Evolutionary conservation across 2,888 invertebrate genomes (phyloP), one percentile per base, ranked within the genome.

Genomic region (Xestobium rufovillosum): DNA sequence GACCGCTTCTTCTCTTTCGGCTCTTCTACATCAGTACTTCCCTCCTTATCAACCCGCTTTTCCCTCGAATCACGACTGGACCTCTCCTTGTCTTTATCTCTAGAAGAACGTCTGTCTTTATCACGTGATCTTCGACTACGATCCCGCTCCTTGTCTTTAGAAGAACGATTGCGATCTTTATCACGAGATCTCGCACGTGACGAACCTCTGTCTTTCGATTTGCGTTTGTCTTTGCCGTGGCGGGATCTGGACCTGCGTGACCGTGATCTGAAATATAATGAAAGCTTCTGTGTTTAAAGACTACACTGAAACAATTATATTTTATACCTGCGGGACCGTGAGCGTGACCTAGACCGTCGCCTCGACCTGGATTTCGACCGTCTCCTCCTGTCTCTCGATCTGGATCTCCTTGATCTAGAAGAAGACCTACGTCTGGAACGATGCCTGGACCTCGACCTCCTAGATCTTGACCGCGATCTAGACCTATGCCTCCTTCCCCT

Each of bases 381-480:
- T 43, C 76, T 75, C 48, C 73, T 75, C 1, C 75, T 68, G 6
- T 73, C 73, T 14, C 72, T 67, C 0, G 72, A 72, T 42, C 73
- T 69, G 51, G 41, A 52, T 33, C 55, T 36, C 29, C 53, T 47
- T 1, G 81, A 77, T 4, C 81, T 71, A 0, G 82, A 83, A 1
- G 79, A 70, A 0, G 80, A 78, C 12, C 74, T 45, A 19, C 51
- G 38, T 38, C 23, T 9, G 14, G 14, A 37, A 3, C 39, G 31
- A 6, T 52, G 44, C 13, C 53, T 69, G 51, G 35, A 48, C 12
- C 57, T 11, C 4, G 40, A 42, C 8, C 45, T 14, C 12, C 48
- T 41, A 0, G 82, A 79, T 3, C 82, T 72, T 0, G 83, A 83
- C 1, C 81, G 71, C 0, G 80, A 77, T 10, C 74, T 66, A 4